Base-by-base conservation (phyloP, 2,888 invertebrate species). In the Oscheius sp. region DNA sequence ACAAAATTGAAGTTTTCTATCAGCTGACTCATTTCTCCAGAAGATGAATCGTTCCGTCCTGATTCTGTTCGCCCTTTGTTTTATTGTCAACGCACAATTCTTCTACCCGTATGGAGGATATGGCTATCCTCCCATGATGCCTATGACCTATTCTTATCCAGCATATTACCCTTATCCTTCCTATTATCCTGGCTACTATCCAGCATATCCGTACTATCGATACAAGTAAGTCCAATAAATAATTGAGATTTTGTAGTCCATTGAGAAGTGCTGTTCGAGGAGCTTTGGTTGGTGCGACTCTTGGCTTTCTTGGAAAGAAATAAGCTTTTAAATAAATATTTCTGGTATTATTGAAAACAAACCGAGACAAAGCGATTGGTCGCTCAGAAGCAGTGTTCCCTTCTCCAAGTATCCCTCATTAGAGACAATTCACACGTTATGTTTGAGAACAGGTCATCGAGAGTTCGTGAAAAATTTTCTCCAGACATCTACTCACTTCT, bases 281-380 rank as follows among this genome's bases (percentile, higher is more conserved):
- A 29, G 61, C 61, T 27, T 17, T 61, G 20, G 61, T 42, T 6
- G 61, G 61, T 12, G 61, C 61, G 0, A 27, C 61, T 10, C 17
- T 61, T 27, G 61, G 61, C 23, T 31, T 61, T 8, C 27, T 42
- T 25, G 61, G 61, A 20, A 61, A 61, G 61, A 61, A 45, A 17
- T 55, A n/a, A n/a, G n/a, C n/a, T n/a, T n/a, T n/a, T n/a, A n/a
- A n/a, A n/a, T n/a, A n/a, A n/a, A n/a, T n/a, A n/a, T n/a, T n/a
- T n/a, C n/a, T n/a, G n/a, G n/a, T n/a, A n/a, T n/a, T n/a, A n/a
- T n/a, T n/a, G n/a, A n/a, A n/a, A n/a, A n/a, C n/a, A n/a, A n/a
- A n/a, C n/a, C n/a, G n/a, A n/a, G n/a, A n/a, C n/a, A n/a, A n/a
- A n/a, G n/a, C n/a, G n/a, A n/a, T n/a, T n/a, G n/a, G n/a, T n/a